These are phyloP conservation scores for Picus viridis DNA, from an alignment of 2,797 vertebrate species.

Conservation along the genomic window DNA sequence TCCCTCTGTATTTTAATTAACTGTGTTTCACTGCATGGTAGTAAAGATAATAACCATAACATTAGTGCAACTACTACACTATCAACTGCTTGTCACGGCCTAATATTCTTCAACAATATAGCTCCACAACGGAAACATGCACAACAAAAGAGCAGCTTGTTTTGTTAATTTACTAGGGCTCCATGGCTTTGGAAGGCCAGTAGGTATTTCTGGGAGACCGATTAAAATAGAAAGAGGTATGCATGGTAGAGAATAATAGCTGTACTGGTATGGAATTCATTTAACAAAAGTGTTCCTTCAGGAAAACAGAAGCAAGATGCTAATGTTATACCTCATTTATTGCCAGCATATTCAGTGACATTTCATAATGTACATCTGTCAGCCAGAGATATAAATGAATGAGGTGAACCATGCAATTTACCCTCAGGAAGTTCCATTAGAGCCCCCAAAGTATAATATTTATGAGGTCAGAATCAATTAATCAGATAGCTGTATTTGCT, in stretches of 20 bases:
- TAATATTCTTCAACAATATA: slow-evolving; percentile 60
- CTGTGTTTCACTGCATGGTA: slow-evolving; percentile 49
- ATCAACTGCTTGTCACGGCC: slow-evolving; percentile 60
- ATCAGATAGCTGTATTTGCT: slow-evolving; percentile 85
- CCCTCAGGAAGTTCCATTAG: slow-evolving; percentile 87
- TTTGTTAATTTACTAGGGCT: slow-evolving; percentile 60
- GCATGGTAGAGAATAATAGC: slow-evolving; percentile 69
- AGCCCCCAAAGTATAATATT: slow-evolving; percentile 88
- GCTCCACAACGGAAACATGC: slow-evolving; percentile 34
- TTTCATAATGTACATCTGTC: slow-evolving; percentile 89
- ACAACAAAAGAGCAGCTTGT: slow-evolving; percentile 49
- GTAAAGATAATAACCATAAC: slow-evolving; percentile 70
- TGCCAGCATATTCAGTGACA: slow-evolving; percentile 88
- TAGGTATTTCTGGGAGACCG: slow-evolving; percentile 40
- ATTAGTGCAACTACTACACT: slow-evolving; percentile 38
- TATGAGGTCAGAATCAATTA: slow-evolving; percentile 90
- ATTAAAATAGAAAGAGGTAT: slow-evolving; percentile 59
- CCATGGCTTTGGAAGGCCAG: slow-evolving; percentile 46
- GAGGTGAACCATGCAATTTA: slow-evolving; percentile 87
- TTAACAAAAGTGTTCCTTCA: slow-evolving; percentile 82
- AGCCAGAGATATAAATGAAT: slow-evolving; percentile 83
- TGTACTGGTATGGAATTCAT: slow-evolving; percentile 80
- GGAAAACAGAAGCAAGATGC: slow-evolving; percentile 78
- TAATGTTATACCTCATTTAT: slow-evolving; percentile 87
- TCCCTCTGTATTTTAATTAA: slow-evolving; percentile 69